Base-by-base conservation (phyloP, 1,140 invertebrate species). In the Frieseomelitta varia region DNA sequence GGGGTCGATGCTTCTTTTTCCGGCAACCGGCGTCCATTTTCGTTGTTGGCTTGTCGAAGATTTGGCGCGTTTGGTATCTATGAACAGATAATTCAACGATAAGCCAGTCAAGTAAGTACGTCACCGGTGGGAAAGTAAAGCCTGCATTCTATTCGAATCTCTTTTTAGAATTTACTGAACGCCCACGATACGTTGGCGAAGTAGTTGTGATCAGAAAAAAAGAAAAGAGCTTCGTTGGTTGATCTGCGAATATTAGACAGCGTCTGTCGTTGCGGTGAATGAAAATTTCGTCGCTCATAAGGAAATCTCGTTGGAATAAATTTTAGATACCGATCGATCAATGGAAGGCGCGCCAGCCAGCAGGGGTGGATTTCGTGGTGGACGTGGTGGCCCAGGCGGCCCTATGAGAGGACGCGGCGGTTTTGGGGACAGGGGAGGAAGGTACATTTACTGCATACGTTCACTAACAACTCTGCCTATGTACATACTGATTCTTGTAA, bases 1-100 rank as follows among this genome's bases (percentile, higher is more conserved):
- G 56, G 73, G 81, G 84, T 89, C 88, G 87, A 89, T 89, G 79
- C 73, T 92, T 87, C 91, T 91, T 90, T 91, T 93, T 94, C 92
- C 93, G 91, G 91, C 85, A 87, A 76, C 90, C 92, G 91, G 91
- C 93, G 90, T 94, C 93, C 93, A 94, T 94, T 93, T 93, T 94
- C 86, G 53, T 82, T 83, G 80, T 88, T 81, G 77, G 81, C 77
- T 85, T 86, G 87, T 76, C 80, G 72, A 74, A 81, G 81, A 19
- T 84, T 30, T 85, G 69, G 84, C 81, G 79, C 84, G 85, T 86
- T 85, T 75, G 61, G 55, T n/a, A 58, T 88, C 80, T 77, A 83
- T 82, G 81, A 74, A 75, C 55, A n/a, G 39, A 67, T 69, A 79
- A 24, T 82, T 67, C 83, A 71, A 51, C n/a, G 47, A 71, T n/a